phyloP scores from a whole-genome alignment of 1,140 invertebrate species.

The Hestina assimilis region DNA sequence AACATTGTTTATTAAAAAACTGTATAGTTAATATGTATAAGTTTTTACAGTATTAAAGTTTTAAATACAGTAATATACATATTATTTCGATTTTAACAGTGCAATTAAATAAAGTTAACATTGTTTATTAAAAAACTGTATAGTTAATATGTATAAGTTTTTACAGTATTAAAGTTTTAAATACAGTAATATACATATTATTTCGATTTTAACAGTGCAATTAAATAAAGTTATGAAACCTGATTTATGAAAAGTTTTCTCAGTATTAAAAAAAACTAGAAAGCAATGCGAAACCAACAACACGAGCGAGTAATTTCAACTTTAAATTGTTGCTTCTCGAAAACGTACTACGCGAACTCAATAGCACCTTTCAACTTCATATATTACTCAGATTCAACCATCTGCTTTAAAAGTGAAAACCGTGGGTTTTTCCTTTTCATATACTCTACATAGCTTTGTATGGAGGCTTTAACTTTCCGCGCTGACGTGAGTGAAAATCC shows the following conservation, averaged over 20 bases:
- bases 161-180: too few relatives aligned
- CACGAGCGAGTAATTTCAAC: neutral
- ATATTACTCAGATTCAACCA: conserved; percentile 1
- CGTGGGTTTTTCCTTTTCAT: conserved; percentile 6
- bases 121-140: too few relatives aligned
- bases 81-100: neutral
- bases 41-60: too few relatives aligned
- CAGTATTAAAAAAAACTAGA: neutral
- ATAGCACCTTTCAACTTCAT: conserved; percentile 2
- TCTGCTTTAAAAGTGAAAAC: conserved; percentile 1
- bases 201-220: neutral
- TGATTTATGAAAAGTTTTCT: too few relatives aligned
- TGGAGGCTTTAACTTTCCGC: conserved; percentile 13
- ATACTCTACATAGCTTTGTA: conserved; percentile 10
- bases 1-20: too few relatives aligned
- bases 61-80: too few relatives aligned
- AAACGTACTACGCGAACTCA: neutral
- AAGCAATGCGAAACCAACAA: neutral
- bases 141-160: too few relatives aligned
- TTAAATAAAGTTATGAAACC: neutral
- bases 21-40: too few relatives aligned
- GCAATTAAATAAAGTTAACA: neutral
- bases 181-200: neutral
- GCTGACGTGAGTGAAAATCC: conserved; percentile 23
- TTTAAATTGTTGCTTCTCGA: neutral